phyloP scores from a whole-genome alignment of 2,888 invertebrate genomes.

The Gibbula magus region DNA sequence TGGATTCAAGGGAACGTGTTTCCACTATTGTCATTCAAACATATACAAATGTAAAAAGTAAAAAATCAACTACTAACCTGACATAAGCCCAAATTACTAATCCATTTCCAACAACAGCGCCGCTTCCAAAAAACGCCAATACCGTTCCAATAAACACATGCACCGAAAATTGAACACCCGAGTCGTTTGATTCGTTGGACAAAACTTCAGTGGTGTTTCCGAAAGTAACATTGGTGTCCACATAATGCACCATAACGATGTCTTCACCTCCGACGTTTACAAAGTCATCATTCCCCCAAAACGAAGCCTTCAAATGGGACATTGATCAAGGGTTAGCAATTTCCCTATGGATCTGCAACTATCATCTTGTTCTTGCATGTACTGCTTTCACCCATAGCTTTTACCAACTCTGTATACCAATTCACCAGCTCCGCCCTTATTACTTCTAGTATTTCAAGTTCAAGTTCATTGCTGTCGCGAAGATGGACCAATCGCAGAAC shows the following conservation, averaged over 20 bases:
- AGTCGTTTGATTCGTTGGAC: neutral
- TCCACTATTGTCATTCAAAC: too few relatives aligned
- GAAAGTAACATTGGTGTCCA: neutral
- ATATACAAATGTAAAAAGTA: neutral
- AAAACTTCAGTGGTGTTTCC: neutral
- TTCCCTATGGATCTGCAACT: neutral
- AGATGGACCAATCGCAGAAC: too few relatives aligned
- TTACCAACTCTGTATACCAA: too few relatives aligned
- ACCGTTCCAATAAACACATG: neutral
- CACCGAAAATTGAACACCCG: neutral
- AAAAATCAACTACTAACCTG: neutral
- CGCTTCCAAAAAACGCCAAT: constrained; percentile 7
- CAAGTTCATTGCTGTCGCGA: neutral
- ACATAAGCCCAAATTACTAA: neutral
- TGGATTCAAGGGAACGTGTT: too few relatives aligned
- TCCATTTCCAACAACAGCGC: constrained; percentile 27
- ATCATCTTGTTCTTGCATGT: too few relatives aligned
- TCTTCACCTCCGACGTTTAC: neutral
- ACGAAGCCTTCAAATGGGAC: neutral
- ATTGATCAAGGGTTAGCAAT: neutral
- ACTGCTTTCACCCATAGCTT: too few relatives aligned
- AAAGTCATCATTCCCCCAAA: neutral
- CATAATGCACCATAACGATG: neutral
- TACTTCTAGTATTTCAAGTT: neutral
- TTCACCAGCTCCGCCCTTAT: too few relatives aligned